Base-by-base conservation (phyloP, 2,888 invertebrate species). In the Nomada fabriciana region DNA sequence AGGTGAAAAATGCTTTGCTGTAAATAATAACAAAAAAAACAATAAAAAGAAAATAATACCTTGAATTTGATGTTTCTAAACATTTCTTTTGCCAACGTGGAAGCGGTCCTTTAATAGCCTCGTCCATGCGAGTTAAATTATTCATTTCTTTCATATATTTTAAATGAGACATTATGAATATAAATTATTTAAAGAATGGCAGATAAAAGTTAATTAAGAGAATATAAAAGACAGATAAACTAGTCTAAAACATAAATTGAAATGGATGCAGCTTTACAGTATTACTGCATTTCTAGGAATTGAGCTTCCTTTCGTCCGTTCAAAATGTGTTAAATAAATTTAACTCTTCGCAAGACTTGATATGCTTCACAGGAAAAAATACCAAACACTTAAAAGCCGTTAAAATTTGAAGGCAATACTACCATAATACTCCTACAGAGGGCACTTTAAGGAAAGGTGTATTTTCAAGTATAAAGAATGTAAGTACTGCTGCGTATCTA, bases 81-180 rank as follows among this genome's bases (percentile, higher is more conserved):
- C 95, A 95, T 90, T 96, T 96, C 90, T 96, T 97, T 88, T 97
- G 96, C 97, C 97, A 98, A 71, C 97, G 95, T 50, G 97, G 97
- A 61, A 95, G 94, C 23, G 97, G 97, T 0, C 97, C 97, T 89
- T 96, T 96, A 89, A 97, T 95, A 52, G 97, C 96, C 0, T 97
- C 97, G 89, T 98, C 97, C 95, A 97, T 96, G 79, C 96, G 96
- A 29, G 97, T 94, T 76, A 97, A 95, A 94, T 95, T 97, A 89
- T 96, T 97, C 82, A 98, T 94, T 94, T 98, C 98, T 93, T 97
- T 97, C 88, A 97, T 94, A 93, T 96, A 97, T 91, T 96, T 97
- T 91, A 97, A 96, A 90, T 97, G 97, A 63, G 97, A 95, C 97
- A 98, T 97, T 18, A 57, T 67, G 52, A 11, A 60, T 4, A 52